Conservation (phyloP, 2,888 invertebrate genomes). For the Acheta domesticus region DNA sequence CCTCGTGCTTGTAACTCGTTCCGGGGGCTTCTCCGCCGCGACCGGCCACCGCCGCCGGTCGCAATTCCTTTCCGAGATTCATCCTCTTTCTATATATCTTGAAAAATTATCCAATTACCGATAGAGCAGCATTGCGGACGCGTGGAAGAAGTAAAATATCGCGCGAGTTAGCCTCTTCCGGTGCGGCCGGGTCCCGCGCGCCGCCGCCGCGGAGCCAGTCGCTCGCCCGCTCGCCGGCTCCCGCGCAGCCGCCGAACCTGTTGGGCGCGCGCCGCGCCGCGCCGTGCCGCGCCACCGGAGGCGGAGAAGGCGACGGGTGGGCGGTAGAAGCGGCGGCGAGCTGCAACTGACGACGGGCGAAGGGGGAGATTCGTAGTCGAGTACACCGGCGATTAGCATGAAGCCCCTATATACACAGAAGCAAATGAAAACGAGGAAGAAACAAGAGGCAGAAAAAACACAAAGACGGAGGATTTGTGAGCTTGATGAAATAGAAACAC, state of each 20-base stretch:
- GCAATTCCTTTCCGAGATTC: background rate
- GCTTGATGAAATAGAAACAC: no score
- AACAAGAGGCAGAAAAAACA: no score
- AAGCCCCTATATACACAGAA: no score
- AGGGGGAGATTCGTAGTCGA: no score
- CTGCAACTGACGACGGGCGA: no score
- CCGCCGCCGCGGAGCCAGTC: background rate
- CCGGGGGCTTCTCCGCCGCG: background rate
- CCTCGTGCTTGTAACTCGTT: no score
- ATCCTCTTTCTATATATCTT: background rate
- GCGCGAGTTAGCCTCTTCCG: background rate
- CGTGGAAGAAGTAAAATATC: background rate
- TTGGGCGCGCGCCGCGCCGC: background rate
- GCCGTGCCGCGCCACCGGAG: background rate
- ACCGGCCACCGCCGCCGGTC: background rate
- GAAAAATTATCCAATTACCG: conserved; percentile 11
- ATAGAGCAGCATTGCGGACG: background rate
- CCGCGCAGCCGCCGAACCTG: background rate
- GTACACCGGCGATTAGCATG: no score
- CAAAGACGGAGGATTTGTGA: no score
- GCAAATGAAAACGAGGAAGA: no score
- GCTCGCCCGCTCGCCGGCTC: background rate
- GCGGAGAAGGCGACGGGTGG: no score
- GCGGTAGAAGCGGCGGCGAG: no score
- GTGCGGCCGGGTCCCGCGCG: background rate